Conservation (phyloP, 2,797 vertebrate genomes). For the Sebastes oblongus region DNA sequence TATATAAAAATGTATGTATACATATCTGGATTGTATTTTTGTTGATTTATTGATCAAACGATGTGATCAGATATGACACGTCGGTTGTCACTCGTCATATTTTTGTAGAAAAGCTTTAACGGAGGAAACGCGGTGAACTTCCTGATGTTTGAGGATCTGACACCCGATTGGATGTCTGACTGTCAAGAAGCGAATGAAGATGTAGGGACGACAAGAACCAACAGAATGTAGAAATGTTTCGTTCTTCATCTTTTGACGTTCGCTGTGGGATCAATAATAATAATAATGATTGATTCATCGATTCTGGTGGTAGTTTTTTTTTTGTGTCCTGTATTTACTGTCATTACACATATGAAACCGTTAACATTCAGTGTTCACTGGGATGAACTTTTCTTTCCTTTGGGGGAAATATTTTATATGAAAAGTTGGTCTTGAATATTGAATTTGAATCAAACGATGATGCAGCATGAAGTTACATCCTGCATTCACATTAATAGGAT, state of each 20-base stretch:
- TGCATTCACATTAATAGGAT: no score
- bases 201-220: slow-evolving; percentile 22
- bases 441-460: no score
- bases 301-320: background rate
- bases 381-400: background rate
- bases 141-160: slow-evolving; percentile 31
- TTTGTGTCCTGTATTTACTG: background rate
- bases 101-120: slow-evolving; percentile 76
- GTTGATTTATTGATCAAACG: slow-evolving; percentile 53
- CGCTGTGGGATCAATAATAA: slow-evolving; percentile 57
- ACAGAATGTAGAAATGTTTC: slow-evolving; percentile 49
- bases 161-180: slow-evolving; percentile 21
- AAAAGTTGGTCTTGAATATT: no score
- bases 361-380: background rate
- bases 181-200: background rate
- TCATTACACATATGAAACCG: background rate
- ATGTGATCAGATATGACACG: slow-evolving; percentile 15
- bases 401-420: no score
- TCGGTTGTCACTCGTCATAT: slow-evolving; percentile 51
- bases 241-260: slow-evolving; percentile 39
- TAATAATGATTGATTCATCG: slow-evolving; percentile 24
- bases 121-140: slow-evolving; percentile 31
- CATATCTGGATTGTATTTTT: slow-evolving; percentile 69
- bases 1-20: slow-evolving; percentile 59
- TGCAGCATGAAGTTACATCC: no score